Base-by-base conservation (phyloP, 2,888 invertebrate genomes). In the Drosophila mulleri region DNA sequence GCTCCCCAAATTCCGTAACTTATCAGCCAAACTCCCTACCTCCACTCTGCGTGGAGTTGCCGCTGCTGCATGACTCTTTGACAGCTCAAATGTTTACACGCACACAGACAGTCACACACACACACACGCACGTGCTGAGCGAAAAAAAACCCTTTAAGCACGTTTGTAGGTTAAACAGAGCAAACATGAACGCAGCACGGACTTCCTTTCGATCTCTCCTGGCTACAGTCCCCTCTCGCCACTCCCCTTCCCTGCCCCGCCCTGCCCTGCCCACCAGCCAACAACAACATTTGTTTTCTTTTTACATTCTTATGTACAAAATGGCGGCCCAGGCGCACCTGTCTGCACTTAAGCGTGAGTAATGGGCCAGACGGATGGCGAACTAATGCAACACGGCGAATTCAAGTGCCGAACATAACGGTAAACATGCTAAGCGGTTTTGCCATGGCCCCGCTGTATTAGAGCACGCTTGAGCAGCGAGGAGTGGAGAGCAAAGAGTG, bases 351-450 rank as follows among this genome's bases (percentile, higher is more conserved):
- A 69, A 63, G 78, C 85, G 72, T 64, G 75, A 75, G 72, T 79
- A 83, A 83, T 77, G 70, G 73, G 65, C 44, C 59, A 50, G 73
- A 47, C 39, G 54, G 59, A 45, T 66, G 70, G 76, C 70, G 74
- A 84, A 83, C 88, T 87, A 84, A 84, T 87, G 88, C 88, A 85
- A 85, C 83, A 85, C 83, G 83, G 88, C 85, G 83, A 84, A 84
- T 87, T 87, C 84, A 82, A 84, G 84, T 82, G 80, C 71, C 80
- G 84, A 83, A 84, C 85, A 88, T 81, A 79, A 84, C 88, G 83
- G 84, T 81, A 88, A 84, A 84, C 84, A 84, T 84, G 84, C 81
- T 84, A 84, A 84, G 88, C 84, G 88, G 81, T 87, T 85, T 80
- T 84, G 32, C 42, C 44, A 57, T 18, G 42, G 20, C 44, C 16